These are phyloP conservation scores for Patella ulyssiponensis DNA, from an alignment of 2,888 invertebrate species.

Conservation along the genomic window DNA sequence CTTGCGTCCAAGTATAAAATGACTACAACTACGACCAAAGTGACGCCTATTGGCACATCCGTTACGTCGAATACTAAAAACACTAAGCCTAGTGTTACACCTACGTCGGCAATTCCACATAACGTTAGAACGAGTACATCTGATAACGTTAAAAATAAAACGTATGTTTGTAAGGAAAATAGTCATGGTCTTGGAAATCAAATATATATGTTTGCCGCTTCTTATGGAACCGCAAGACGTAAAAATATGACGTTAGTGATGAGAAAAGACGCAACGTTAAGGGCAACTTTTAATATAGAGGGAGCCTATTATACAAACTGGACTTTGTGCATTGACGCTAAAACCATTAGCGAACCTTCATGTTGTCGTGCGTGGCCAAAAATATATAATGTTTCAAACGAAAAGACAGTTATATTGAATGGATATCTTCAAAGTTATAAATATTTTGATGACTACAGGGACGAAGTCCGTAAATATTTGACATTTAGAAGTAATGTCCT, in stretches of 20 bases:
- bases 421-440: constrained; percentile 7
- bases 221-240: background rate
- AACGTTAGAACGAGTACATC: no score
- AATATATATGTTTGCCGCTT: background rate
- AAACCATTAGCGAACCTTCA: background rate
- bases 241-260: background rate
- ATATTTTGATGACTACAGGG: background rate
- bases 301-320: background rate
- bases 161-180: no score
- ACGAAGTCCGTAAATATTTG: background rate
- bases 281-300: background rate
- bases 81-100: no score
- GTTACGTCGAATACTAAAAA: no score
- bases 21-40: no score
- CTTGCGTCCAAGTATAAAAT: no score
- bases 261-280: background rate
- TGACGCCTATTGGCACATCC: no score
- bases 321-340: background rate
- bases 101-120: no score
- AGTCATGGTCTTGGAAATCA: background rate
- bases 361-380: background rate
- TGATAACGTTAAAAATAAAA: no score
- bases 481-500: background rate
- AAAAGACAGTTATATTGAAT: background rate
- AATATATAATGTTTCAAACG: background rate